Evolutionary conservation across 1,140 invertebrate species (phyloP).

Genomic region (Holotrichia oblita): DNA sequence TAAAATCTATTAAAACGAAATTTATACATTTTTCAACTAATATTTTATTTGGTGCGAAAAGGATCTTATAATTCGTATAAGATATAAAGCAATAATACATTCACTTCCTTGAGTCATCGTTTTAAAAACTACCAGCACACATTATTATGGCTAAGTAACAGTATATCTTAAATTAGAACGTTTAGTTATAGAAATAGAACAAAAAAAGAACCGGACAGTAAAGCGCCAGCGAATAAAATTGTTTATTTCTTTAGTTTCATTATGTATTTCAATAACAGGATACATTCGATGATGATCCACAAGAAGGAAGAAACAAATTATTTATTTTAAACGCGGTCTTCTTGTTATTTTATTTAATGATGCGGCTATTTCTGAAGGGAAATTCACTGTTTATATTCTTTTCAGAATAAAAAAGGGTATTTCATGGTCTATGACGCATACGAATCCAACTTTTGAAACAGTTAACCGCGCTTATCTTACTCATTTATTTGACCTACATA

Average conservation of each 20-base stretch:
- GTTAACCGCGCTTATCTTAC: not conserved
- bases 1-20: no score
- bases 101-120: no score
- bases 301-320: constrained; percentile 4
- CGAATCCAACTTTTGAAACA: not conserved
- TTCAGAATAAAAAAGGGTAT: not conserved
- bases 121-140: no score
- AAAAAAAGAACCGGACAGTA: not conserved
- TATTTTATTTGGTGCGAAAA: no score
- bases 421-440: constrained; percentile 7
- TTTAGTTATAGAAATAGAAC: not conserved
- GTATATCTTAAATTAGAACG: not conserved
- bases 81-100: no score
- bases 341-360: constrained; percentile 17
- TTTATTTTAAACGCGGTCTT: constrained; percentile 8
- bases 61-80: no score
- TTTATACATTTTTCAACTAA: no score
- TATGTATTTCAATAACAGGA: constrained; percentile 9
- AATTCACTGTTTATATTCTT: constrained; percentile 11
- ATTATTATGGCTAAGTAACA: no score
- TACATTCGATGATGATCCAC: not conserved
- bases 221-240: constrained; percentile 16
- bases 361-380: not conserved
- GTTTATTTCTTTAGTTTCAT: constrained; percentile 5
- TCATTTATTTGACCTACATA: not conserved